Evolutionary conservation across 2,797 vertebrate genomes (phyloP), one percentile per base, ranked within the genome.

Genomic region (Pogonophryne albipinna): DNA sequence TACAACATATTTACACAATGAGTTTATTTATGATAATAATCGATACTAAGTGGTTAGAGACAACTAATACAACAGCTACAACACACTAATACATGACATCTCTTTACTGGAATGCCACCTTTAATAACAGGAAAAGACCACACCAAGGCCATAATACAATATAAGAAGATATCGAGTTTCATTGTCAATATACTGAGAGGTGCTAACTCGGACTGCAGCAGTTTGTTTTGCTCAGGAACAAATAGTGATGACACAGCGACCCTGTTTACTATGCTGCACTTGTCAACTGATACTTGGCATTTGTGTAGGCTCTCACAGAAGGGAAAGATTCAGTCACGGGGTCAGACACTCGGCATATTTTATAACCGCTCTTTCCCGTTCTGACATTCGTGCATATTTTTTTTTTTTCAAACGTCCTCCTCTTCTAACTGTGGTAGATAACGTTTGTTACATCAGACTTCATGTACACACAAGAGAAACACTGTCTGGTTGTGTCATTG

Each of bases 211-310:
- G 45, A 31, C 61, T 63, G 38, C 73, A 69, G 73, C 63, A 57
- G 66, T 79, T 80, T 80, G 49, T 78, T 83, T 79, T 58, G 23
- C 63, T 64, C 38, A 70, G 38, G 2, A 64, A 16, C 14, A 60
- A 8, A 73, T 83, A 62, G 44, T 80, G 83, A 73, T 80, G 85
- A 76, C 81, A 45, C 9, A 74, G 65, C 59, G 55, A 34, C 62
- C 3, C 27, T 64, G 66, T 83, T 87, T 70, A 79, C 59, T 47
- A 8, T 86, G 59, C 53, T 78, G 74, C 31, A 65, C 34, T 20
- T 50, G 56, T 84, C 63, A 75, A 17, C 55, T 58, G 15, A 41
- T 4, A n/a, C 62, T 1, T 49, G 71, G 78, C 47, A 19, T 67
- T 34, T 52, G 11, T 20, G 15, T 14, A 42, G 56, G 8, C 11